Conservation (phyloP, 1,140 invertebrate genomes). For the Caerostris darwini region DNA sequence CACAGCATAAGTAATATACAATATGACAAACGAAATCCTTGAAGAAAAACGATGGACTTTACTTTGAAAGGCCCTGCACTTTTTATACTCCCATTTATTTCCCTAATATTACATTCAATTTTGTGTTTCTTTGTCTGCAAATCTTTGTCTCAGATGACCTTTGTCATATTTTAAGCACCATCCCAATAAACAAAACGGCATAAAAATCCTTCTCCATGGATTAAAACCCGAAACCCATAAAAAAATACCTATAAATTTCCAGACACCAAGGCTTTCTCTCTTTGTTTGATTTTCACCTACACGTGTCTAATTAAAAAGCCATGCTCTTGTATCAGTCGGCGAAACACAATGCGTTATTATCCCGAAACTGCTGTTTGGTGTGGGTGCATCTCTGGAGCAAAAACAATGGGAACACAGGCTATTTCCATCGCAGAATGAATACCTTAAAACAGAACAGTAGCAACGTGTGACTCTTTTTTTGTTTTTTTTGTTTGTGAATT, state of each 20-base stretch:
- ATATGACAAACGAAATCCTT: too few species aligned
- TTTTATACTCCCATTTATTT: too few species aligned
- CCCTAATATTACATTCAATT: too few species aligned
- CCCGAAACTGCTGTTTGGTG: not conserved
- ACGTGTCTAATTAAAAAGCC: conserved; percentile 12
- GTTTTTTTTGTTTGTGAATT: not conserved
- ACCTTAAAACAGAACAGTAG: not conserved
- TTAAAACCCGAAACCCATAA: conserved; percentile 12
- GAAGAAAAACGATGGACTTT: too few species aligned
- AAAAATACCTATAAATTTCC: not conserved
- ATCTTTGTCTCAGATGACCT: conserved; percentile 16
- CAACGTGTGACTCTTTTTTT: not conserved
- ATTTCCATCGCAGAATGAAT: not conserved
- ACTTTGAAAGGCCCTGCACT: too few species aligned
- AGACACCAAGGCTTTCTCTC: not conserved
- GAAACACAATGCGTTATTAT: conserved; percentile 30
- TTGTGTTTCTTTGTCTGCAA: not conserved
- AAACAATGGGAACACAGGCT: conserved; percentile 27
- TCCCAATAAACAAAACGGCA: not conserved
- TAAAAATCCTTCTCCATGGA: not conserved
- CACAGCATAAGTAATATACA: too few species aligned
- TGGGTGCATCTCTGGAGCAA: not conserved
- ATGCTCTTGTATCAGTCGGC: not conserved
- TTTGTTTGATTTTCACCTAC: conserved; percentile 22
- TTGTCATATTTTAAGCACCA: not conserved